Conservation (phyloP, 37 sponge, comb jelly and placozoan species). For the Spongilla lacustris region DNA sequence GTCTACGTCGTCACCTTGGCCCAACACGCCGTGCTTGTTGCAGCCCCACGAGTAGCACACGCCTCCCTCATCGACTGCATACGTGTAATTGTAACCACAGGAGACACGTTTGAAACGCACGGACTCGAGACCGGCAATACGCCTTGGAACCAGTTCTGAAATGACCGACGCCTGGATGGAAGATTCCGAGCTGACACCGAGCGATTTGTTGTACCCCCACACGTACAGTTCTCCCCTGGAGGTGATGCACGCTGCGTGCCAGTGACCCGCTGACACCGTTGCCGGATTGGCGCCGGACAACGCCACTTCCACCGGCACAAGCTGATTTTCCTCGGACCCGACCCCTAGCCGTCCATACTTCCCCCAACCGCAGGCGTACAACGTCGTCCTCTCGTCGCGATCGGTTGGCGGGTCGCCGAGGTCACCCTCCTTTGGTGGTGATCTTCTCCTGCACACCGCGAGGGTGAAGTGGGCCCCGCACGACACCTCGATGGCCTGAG, state of each 20-base stretch:
- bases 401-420: neutral
- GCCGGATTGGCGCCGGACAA: neutral
- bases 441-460: neutral
- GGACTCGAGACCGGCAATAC: neutral
- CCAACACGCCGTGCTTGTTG: slow-evolving; percentile 61
- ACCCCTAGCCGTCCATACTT: slow-evolving; percentile 58
- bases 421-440: neutral
- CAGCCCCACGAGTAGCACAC: slow-evolving; percentile 56
- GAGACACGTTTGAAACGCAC: slow-evolving; percentile 33
- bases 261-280: slow-evolving; percentile 34
- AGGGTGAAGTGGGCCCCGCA: slow-evolving; percentile 60
- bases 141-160: slow-evolving; percentile 12
- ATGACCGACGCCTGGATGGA: neutral
- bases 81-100: slow-evolving; percentile 70
- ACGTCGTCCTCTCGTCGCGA: neutral
- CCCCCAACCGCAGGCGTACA: slow-evolving; percentile 65
- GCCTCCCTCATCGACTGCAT: slow-evolving; percentile 36
- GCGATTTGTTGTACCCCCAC: slow-evolving; percentile 55
- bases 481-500: neutral
- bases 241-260: slow-evolving; percentile 46
- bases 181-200: slow-evolving; percentile 7
- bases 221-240: slow-evolving; percentile 18
- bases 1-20: slow-evolving; percentile 47
- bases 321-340: slow-evolving; percentile 44
- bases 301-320: slow-evolving; percentile 10